Base-by-base conservation (phyloP, 2,797 vertebrate genomes). In the Myotis daubentonii region DNA sequence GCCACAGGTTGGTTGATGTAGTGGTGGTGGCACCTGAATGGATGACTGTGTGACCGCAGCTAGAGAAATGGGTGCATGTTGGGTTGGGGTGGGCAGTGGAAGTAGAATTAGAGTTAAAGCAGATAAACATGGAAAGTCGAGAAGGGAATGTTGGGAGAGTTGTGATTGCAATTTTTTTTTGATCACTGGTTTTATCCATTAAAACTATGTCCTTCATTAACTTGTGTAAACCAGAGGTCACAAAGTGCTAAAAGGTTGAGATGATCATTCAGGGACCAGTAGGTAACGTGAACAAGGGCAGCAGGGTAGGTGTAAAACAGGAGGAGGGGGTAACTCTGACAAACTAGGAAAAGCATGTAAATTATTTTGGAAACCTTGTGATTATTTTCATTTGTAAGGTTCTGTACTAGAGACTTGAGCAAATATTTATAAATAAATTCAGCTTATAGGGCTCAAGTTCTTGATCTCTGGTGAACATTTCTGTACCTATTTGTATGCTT, bases 51-150 rank as follows among this genome's bases (percentile, higher is more conserved):
- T 36, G 49, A 70, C 44, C 55, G 15, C 20, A 83, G 38, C 36
- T 83, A 25, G 53, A 70, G 70, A 72, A 91, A 55, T 41, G 30
- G 11, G 36, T 11, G 17, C 47, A 19, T 49, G 25, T 76, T 36
- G 57, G 13, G 2, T 44, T 16, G 13, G 7, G 6, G 1, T 28
- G 2, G n/a, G 66, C 0, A 0, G n/a, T 4, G 23, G 55, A 2
- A 47, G 2, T 89, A 3, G 8, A 55, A 55, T 1, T 4, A 76
- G 36, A 76, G 2, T 38, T 47, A 47, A 53, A 41, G 33, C n/a
- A 68, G 65, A 47, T 87, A 22, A 74, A 72, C n/a, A 15, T 8
- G 33, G 16, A 62, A 75, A 28, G 36, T 70, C 8, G 10, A 15
- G 65, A n/a, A 10, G 15, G 5, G 15, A 79, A 2, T 6, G 12